phyloP scores from a whole-genome alignment of 2,113 vertebrate genomes.

The Galeopterus variegatus region DNA sequence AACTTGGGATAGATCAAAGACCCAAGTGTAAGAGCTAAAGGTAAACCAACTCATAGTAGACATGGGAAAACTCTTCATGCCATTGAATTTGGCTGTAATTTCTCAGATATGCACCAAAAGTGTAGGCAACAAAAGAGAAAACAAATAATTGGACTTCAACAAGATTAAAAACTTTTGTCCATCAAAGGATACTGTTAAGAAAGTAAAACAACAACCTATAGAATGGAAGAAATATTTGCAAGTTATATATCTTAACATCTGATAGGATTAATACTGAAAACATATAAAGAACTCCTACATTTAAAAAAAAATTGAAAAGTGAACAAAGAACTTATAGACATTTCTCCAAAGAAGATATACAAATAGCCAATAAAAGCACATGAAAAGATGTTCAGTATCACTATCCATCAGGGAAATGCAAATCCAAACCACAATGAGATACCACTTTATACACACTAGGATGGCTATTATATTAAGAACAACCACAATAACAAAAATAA shows the following conservation, averaged over 20 bases:
- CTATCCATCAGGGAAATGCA: not conserved
- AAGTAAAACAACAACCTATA: not conserved
- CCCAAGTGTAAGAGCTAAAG: not conserved
- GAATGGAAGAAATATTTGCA: not conserved
- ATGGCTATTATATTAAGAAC: not conserved
- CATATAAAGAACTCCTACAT: not conserved
- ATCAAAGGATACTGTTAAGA: not conserved
- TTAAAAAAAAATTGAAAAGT: not conserved
- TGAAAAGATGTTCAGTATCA: not conserved
- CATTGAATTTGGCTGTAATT: not conserved
- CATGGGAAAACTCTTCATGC: not conserved
- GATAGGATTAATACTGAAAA: not conserved
- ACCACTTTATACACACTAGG: not conserved
- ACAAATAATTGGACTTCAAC: not conserved
- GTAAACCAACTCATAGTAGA: not conserved
- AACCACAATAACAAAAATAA: not conserved
- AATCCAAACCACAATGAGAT: constrained; percentile 15
- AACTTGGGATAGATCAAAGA: not conserved
- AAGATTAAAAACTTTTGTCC: not conserved
- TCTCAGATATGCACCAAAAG: not conserved
- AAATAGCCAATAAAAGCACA: not conserved
- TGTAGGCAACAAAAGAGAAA: constrained; percentile 14
- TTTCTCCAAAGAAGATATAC: not conserved
- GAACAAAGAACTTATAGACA: not conserved
- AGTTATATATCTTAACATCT: not conserved